These are phyloP conservation scores for Cheumatopsyche charites DNA, from an alignment of 1,140 invertebrate genomes.

Conservation along the genomic window DNA sequence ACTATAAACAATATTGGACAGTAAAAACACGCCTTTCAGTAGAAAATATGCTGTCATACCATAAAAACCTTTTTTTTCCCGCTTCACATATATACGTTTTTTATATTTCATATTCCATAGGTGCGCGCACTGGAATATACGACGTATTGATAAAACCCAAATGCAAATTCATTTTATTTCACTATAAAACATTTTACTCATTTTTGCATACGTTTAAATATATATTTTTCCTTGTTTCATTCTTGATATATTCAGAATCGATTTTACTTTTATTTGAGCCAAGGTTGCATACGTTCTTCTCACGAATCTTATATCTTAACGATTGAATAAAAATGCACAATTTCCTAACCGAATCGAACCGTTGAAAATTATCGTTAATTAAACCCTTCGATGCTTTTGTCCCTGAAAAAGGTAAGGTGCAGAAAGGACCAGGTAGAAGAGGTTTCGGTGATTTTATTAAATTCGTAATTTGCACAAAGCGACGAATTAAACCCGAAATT, in stretches of 20 bases:
- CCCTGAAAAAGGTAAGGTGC: neutral
- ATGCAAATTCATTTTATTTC: too few species aligned
- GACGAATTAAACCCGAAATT: constrained; percentile 23
- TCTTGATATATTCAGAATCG: neutral
- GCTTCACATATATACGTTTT: too few species aligned
- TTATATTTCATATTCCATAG: too few species aligned
- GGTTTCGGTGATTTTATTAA: constrained; percentile 9
- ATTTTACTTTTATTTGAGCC: too few species aligned
- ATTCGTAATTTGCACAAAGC: constrained; percentile 15
- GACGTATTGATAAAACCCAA: too few species aligned
- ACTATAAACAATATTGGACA: constrained; percentile 19
- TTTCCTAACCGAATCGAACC: neutral
- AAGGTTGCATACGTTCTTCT: too few species aligned
- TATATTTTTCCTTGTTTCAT: neutral
- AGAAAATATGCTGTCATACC: constrained; percentile 17
- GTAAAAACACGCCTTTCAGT: constrained; percentile 14
- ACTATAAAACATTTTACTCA: too few species aligned
- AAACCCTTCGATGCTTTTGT: constrained; percentile 6
- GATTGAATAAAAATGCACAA: neutral
- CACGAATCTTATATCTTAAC: too few species aligned
- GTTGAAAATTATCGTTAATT: constrained; percentile 15
- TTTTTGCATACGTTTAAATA: neutral
- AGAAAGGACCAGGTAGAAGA: neutral
- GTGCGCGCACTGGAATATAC: too few species aligned
- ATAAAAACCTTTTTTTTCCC: constrained; percentile 12